Evolutionary conservation across 2,888 invertebrate genomes (phyloP).

Genomic region (Drosophila algonquin): DNA sequence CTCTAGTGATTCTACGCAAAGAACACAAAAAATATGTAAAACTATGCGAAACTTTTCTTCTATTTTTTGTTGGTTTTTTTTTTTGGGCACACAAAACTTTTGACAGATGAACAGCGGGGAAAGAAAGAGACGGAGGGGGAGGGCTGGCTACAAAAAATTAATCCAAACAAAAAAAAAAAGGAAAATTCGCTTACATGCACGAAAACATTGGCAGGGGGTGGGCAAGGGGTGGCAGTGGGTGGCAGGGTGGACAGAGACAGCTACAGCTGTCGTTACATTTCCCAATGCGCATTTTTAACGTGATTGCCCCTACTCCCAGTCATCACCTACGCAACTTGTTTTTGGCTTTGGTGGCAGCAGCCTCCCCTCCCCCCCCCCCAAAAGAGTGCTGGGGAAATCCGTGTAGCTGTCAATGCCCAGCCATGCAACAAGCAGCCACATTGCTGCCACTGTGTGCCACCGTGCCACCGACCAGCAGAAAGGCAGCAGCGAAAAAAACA

Average conservation of each 20-base stretch:
- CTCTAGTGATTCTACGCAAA: conserved; percentile 48
- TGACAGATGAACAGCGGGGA: conserved; percentile 48
- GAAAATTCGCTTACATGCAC: conserved; percentile 45
- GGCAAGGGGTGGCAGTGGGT: not conserved
- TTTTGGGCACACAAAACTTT: conserved; percentile 28
- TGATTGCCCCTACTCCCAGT: conserved; percentile 55
- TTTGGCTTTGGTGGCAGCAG: conserved; percentile 9
- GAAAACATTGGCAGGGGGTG: conserved; percentile 38
- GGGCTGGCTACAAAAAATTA: conserved; percentile 52
- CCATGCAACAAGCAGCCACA: conserved; percentile 60
- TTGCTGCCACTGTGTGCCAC: conserved; percentile 36
- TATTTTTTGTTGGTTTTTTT: not conserved
- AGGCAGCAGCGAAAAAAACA: conserved; percentile 31
- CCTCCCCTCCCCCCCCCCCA: not conserved
- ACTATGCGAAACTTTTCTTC: conserved; percentile 71
- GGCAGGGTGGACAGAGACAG: conserved; percentile 12
- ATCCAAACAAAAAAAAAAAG: conserved; percentile 61
- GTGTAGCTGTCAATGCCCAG: conserved; percentile 66
- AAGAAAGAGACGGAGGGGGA: not conserved
- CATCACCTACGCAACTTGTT: conserved; percentile 39
- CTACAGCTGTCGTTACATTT: conserved; percentile 70
- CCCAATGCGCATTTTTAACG: conserved; percentile 66
- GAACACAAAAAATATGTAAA: conserved; percentile 68
- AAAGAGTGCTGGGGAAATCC: conserved; percentile 21
- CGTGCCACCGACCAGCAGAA: conserved; percentile 9